Percentiles rank a stretch among this genome's conserved stretches.
These are phyloP conservation scores for Epsilonema sp. DNA, from an alignment of 2,888 invertebrate genomes.

Conservation along the genomic window DNA sequence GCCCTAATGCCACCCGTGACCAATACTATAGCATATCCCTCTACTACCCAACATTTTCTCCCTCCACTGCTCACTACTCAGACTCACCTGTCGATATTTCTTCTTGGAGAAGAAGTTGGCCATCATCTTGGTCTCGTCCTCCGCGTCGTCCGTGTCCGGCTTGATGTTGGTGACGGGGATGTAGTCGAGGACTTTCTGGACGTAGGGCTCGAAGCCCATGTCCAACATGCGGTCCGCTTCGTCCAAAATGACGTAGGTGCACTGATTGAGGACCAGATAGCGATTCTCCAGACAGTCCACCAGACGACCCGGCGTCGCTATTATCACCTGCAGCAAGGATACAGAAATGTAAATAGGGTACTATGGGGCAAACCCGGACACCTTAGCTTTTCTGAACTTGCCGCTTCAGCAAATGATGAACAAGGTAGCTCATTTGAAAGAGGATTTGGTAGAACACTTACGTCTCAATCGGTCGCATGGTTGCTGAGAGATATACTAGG, in stretches of 20 bases:
- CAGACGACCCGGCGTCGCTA: slow-evolving; percentile 95
- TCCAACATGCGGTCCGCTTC: slow-evolving; percentile 97
- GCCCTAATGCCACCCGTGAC: too few relatives aligned
- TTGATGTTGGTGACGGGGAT: slow-evolving; percentile 96
- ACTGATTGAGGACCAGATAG: slow-evolving; percentile 83
- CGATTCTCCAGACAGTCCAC: slow-evolving; percentile 95
- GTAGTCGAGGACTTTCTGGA: slow-evolving; percentile 86
- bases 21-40: too few relatives aligned
- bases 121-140: slow-evolving; percentile 69
- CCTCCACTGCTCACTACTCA: too few relatives aligned
- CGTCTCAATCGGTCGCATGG: too few relatives aligned
- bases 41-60: too few relatives aligned
- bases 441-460: too few relatives aligned
- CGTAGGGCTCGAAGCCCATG: slow-evolving; percentile 93
- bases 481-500: too few relatives aligned
- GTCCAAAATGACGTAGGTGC: slow-evolving; percentile 72
- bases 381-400: too few relatives aligned
- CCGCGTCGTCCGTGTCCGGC: slow-evolving; percentile 92
- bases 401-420: too few relatives aligned
- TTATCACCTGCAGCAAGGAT: slow-evolving; percentile 76
- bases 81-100: slow-evolving; percentile 76
- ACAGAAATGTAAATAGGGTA: too few relatives aligned
- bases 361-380: too few relatives aligned
- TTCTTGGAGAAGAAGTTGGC: slow-evolving; percentile 85
- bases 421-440: too few relatives aligned